A percentile compares a stretch with the other conserved stretches of the same genome.
phyloP scores from a whole-genome alignment of 2,888 invertebrate genomes.

The Hartigia nigra region DNA sequence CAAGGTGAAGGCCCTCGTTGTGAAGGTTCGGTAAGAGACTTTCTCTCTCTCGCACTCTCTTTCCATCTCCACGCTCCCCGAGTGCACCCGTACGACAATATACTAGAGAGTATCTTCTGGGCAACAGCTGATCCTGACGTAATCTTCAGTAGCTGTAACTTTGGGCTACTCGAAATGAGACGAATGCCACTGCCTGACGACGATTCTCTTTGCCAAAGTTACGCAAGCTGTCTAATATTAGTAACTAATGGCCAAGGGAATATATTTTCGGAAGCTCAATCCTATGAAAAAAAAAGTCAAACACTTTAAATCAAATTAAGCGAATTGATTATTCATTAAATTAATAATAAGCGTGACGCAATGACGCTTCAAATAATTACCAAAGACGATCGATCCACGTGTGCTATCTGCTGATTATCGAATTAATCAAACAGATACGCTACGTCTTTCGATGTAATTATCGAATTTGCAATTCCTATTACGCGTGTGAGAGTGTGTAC shows the following conservation, averaged over 20 bases:
- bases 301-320: background rate
- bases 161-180: background rate
- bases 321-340: background rate
- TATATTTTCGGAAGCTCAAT: background rate
- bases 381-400: background rate
- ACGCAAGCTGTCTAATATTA: background rate
- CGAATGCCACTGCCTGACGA: background rate
- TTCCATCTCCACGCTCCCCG: background rate
- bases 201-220: background rate
- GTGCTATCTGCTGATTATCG: background rate
- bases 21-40: background rate
- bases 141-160: background rate
- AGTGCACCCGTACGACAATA: background rate
- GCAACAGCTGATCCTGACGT: background rate
- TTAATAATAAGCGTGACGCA: background rate
- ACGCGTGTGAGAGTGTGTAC: background rate
- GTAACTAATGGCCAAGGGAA: background rate
- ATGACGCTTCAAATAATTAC: background rate
- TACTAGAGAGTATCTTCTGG: background rate
- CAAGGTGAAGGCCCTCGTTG: background rate
- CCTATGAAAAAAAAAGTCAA: background rate
- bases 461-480: background rate
- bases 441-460: background rate
- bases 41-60: background rate
- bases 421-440: background rate